These are phyloP conservation scores for Lineus longissimus DNA, from an alignment of 1,140 invertebrate species.

Conservation along the genomic window DNA sequence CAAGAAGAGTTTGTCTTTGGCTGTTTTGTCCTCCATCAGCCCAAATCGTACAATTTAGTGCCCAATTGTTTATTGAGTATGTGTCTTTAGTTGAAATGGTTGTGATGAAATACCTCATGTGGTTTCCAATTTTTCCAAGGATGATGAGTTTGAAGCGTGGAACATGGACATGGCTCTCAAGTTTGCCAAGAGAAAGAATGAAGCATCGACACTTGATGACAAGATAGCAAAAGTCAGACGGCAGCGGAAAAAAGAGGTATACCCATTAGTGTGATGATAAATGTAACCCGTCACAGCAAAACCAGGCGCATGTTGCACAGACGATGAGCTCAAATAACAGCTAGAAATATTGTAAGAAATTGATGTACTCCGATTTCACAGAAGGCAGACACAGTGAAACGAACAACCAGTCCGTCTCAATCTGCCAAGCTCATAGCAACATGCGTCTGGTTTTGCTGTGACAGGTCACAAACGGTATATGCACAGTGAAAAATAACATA, in stretches of 20 bases:
- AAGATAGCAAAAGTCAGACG: slow-evolving; percentile 70
- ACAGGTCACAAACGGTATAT: too few species aligned
- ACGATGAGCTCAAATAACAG: too few species aligned
- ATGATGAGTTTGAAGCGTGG: slow-evolving; percentile 47
- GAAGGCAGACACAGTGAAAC: too few species aligned
- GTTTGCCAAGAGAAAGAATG: slow-evolving; percentile 75
- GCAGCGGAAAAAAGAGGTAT: slow-evolving; percentile 50
- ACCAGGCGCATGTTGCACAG: too few species aligned
- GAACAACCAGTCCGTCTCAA: too few species aligned
- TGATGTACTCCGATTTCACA: too few species aligned
- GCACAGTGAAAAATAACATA: not conserved
- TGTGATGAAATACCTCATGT: not conserved
- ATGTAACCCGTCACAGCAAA: too few species aligned
- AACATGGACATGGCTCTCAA: slow-evolving; percentile 79
- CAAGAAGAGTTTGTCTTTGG: too few species aligned
- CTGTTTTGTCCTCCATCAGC: too few species aligned
- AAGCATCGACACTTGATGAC: slow-evolving; percentile 67
- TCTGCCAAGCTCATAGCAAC: too few species aligned
- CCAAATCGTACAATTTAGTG: slow-evolving; percentile 66
- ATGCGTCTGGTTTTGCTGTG: too few species aligned
- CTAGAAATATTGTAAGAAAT: too few species aligned
- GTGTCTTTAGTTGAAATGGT: not conserved
- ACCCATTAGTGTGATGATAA: not conserved
- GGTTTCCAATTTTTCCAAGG: slow-evolving; percentile 2
- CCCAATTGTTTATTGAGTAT: not conserved